Conservation (phyloP, 2,113 vertebrate species). For the Scortum barcoo region DNA sequence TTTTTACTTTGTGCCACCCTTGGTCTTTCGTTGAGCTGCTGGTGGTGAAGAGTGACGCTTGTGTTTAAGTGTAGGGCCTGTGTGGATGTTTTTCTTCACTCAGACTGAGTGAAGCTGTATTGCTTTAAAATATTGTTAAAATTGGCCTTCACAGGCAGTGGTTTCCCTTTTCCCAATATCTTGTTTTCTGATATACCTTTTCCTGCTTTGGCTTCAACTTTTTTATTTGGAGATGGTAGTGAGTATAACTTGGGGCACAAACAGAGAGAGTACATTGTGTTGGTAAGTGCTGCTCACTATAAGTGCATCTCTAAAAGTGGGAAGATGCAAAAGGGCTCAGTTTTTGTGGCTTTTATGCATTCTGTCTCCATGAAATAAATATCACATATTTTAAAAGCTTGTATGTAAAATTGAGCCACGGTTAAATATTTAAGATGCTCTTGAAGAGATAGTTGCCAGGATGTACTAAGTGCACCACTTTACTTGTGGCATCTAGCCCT, state of each 20-base stretch:
- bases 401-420: conserved; percentile 73
- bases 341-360: conserved; percentile 76
- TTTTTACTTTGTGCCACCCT: conserved; percentile 34
- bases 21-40: conserved; percentile 5
- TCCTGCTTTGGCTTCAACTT: conserved; percentile 11
- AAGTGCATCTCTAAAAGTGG: conserved; percentile 65
- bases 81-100: conserved; percentile 27
- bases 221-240: conserved; percentile 23
- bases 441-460: conserved; percentile 65
- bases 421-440: conserved; percentile 82
- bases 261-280: conserved; percentile 67
- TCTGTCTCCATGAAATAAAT: conserved; percentile 87
- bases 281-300: conserved; percentile 70
- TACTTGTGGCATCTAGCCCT: conserved; percentile 66
- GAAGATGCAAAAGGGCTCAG: conserved; percentile 66
- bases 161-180: conserved; percentile 22
- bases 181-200: conserved; percentile 36
- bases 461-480: conserved; percentile 76
- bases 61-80: conserved; percentile 16
- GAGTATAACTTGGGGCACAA: conserved; percentile 55
- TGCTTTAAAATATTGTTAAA: conserved; percentile 15
- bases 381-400: conserved; percentile 84
- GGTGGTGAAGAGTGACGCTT: conserved; percentile 17
- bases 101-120: conserved; percentile 5
- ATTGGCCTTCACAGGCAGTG: conserved; percentile 34